phyloP scores from a whole-genome alignment of 1,140 invertebrate species.

The Musca vetustissima region DNA sequence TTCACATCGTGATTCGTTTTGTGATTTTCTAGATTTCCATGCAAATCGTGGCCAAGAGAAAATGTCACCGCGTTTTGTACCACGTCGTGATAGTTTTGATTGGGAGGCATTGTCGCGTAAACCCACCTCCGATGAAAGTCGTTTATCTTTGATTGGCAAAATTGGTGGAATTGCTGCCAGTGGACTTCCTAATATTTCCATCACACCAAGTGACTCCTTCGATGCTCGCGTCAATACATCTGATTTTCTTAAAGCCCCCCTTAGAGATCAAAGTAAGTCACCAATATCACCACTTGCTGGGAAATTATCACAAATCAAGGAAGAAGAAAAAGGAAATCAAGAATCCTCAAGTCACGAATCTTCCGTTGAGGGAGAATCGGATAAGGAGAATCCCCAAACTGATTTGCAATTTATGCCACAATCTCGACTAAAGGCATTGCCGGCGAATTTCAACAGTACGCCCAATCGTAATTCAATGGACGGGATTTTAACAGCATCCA shows the following conservation, averaged over 20 bases:
- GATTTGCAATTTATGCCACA: conserved; percentile 30
- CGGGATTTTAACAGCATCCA: conserved; percentile 4
- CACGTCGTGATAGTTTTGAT: conserved; percentile 47
- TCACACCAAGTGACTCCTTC: conserved; percentile 28
- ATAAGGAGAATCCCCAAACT: conserved; percentile 43
- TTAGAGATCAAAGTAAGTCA: conserved; percentile 45
- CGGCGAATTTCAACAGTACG: conserved; percentile 44
- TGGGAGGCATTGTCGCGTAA: conserved; percentile 42
- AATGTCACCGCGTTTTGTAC: conserved; percentile 39
- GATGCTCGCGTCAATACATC: conserved; percentile 20
- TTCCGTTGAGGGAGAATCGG: conserved; percentile 32
- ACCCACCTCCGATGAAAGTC: conserved; percentile 31
- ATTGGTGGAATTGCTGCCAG: conserved; percentile 22
- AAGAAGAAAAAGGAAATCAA: conserved; percentile 35
- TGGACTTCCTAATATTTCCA: conserved; percentile 32
- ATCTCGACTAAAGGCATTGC: conserved; percentile 34
- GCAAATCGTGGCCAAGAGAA: conserved; percentile 35
- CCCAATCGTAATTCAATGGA: conserved; percentile 34
- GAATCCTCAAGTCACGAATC: conserved; percentile 24
- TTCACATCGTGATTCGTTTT: conserved; percentile 44
- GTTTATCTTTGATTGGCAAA: conserved; percentile 21
- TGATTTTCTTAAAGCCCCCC: conserved; percentile 27
- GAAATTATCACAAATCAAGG: conserved; percentile 44
- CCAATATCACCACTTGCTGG: conserved; percentile 21
- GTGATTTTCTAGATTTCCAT: conserved; percentile 48